phyloP scores from a whole-genome alignment of 2,113 vertebrate genomes.

The Epinephelus lanceolatus region DNA sequence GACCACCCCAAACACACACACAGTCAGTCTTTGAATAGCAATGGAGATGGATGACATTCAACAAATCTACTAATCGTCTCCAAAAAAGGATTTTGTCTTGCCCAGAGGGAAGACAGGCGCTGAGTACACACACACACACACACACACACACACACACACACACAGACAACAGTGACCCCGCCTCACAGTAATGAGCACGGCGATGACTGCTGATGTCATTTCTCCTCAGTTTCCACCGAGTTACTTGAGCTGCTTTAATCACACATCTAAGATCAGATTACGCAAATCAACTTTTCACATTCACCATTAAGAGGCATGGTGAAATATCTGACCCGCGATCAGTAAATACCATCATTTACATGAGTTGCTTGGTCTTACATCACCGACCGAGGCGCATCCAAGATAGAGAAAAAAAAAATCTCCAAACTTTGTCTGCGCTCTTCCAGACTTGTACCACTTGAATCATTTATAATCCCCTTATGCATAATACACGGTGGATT shows the following conservation, averaged over 20 bases:
- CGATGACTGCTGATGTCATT: constrained; percentile 57
- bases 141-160: constrained; percentile 28
- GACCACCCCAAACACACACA: constrained; percentile 72
- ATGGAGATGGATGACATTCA: constrained; percentile 66
- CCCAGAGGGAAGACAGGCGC: constrained; percentile 46
- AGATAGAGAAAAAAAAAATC: constrained; percentile 25
- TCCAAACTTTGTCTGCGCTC: constrained; percentile 40
- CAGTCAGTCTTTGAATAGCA: constrained; percentile 48
- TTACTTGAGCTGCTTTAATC: constrained; percentile 46
- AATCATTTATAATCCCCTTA: constrained; percentile 76
- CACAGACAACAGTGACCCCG: neutral
- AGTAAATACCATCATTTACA: constrained; percentile 26
- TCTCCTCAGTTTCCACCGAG: constrained; percentile 29
- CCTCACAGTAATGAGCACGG: constrained; percentile 21
- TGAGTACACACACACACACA: constrained; percentile 2
- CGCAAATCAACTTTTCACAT: constrained; percentile 27
- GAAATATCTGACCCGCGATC: constrained; percentile 40
- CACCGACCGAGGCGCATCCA: constrained; percentile 28
- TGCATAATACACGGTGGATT: constrained; percentile 67
- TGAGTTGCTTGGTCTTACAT: constrained; percentile 50
- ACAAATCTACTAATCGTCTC: constrained; percentile 73
- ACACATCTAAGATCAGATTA: constrained; percentile 47
- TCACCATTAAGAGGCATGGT: constrained; percentile 16
- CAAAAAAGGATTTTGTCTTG: constrained; percentile 53
- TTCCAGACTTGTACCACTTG: constrained; percentile 33